A percentile compares a stretch with the other conserved stretches of the same genome.
Conservation (phyloP, 2,797 vertebrate genomes). For the Lacerta viridis region DNA sequence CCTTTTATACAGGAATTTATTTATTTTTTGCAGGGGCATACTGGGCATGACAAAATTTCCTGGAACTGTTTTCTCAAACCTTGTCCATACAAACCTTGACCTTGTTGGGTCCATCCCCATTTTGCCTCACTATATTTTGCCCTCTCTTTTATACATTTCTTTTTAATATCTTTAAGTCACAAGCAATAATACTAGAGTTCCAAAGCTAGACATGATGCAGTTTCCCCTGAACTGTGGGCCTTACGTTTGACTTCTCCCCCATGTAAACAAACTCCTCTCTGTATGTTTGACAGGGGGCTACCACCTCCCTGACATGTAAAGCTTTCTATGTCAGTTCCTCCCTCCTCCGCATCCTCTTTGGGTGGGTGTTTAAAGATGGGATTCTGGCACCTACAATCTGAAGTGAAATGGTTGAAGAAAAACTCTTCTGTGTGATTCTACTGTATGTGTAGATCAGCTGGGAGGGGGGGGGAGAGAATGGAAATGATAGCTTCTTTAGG, state of each 20-base stretch:
- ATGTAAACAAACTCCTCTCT: not conserved
- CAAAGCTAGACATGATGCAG: too few species aligned
- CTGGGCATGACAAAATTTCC: not conserved
- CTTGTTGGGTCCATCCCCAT: not conserved
- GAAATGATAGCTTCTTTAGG: not conserved
- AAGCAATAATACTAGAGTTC: too few species aligned
- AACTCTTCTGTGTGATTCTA: not conserved
- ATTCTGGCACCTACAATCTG: not conserved
- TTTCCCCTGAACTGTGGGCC: too few species aligned
- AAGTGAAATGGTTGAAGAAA: not conserved
- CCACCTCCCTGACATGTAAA: not conserved
- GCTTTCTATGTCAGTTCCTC: not conserved
- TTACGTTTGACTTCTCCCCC: too few species aligned
- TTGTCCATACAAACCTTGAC: too few species aligned
- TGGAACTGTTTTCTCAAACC: not conserved
- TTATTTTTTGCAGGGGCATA: not conserved
- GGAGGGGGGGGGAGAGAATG: not conserved
- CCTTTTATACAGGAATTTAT: too few species aligned
- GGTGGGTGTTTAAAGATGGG: not conserved
- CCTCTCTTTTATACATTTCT: too few species aligned
- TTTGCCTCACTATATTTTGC: too few species aligned
- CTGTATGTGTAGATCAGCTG: not conserved
- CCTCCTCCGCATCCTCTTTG: not conserved
- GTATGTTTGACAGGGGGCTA: not conserved
- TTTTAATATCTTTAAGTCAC: not conserved